phyloP scores from a whole-genome alignment of 2,888 invertebrate genomes.

The Odontocolon sp. region DNA sequence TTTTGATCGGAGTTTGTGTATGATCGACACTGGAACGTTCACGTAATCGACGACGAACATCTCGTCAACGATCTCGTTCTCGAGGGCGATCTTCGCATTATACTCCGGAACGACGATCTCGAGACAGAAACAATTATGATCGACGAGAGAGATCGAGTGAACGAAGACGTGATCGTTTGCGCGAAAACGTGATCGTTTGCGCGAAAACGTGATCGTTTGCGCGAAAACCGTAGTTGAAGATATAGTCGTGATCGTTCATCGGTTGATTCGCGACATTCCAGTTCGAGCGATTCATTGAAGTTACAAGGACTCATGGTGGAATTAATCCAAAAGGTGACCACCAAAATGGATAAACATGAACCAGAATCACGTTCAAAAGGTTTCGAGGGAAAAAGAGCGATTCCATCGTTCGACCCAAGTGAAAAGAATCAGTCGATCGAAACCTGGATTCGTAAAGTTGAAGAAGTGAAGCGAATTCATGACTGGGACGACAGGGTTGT shows the following conservation, averaged over 20 bases:
- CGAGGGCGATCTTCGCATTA: too few species aligned
- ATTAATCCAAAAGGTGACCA: background rate
- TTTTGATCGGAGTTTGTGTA: too few species aligned
- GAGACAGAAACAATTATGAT: background rate
- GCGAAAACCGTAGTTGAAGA: background rate
- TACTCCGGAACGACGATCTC: background rate
- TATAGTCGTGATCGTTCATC: background rate
- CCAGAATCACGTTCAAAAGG: background rate
- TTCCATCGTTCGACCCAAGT: constrained; percentile 13
- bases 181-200: background rate
- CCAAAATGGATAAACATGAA: background rate
- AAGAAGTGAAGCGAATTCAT: constrained; percentile 12
- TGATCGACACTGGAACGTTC: too few species aligned
- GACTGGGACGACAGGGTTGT: constrained; percentile 4
- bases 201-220: background rate
- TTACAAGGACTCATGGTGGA: background rate
- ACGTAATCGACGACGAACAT: too few species aligned
- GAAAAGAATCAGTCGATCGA: constrained; percentile 22
- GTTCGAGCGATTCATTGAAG: background rate
- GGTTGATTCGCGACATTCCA: background rate
- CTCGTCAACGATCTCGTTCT: too few species aligned
- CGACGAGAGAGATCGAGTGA: background rate
- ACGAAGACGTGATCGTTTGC: background rate
- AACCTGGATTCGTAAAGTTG: constrained; percentile 17
- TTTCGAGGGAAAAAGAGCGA: background rate